Evolutionary conservation across 2,888 invertebrate species (phyloP), one percentile per base, ranked within the genome.

Genomic region (Alloscopus bannaensis): DNA sequence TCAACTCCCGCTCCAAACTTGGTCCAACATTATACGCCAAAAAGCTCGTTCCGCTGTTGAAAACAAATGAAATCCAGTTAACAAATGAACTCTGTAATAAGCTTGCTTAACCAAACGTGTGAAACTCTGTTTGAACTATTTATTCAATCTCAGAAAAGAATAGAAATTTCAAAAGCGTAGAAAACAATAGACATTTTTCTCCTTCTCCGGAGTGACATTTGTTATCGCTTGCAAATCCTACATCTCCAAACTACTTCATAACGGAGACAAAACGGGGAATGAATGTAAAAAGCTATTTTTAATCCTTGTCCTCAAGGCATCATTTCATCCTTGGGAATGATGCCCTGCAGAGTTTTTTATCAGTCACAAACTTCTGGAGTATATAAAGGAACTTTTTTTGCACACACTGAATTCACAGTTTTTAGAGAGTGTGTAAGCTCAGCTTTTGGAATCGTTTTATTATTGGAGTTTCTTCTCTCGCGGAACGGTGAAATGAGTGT

Each of bases 1-100:
- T 91, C 83, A 98, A 90, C 87, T 94, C 93, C 87, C 94, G 93
- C 88, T 96, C 96, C 55, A 95, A 69, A 70, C 79, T 82, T 1
- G 83, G 81, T 18, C 86, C 86, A 3, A 86, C 85, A 31, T 85
- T 84, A 77, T 86, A 86, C 1, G 86, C 84, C 60, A 86, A 60
- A 75, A 85, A 85, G 62, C 85, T 84, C 13, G 82, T 83, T 22
- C 86, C 86, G 80, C 86, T 86, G 73, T 18, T 26, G 45, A 47
- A 16, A 6, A 28, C 20, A n/a, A 28, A 26, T 3, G 47, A 65
- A 47, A 42, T 2, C 1, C 11, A 59, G n/a, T n/a, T n/a, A n/a
- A n/a, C n/a, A n/a, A n/a, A n/a, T n/a, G 18, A 50, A 50, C 36
- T 2, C n/a, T n/a, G n/a, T n/a, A n/a, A n/a, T n/a, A n/a, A n/a